A percentile compares a stretch with the other conserved stretches of the same genome.
Conservation (phyloP, 2,888 invertebrate genomes). For the Platycnemis pennipes region DNA sequence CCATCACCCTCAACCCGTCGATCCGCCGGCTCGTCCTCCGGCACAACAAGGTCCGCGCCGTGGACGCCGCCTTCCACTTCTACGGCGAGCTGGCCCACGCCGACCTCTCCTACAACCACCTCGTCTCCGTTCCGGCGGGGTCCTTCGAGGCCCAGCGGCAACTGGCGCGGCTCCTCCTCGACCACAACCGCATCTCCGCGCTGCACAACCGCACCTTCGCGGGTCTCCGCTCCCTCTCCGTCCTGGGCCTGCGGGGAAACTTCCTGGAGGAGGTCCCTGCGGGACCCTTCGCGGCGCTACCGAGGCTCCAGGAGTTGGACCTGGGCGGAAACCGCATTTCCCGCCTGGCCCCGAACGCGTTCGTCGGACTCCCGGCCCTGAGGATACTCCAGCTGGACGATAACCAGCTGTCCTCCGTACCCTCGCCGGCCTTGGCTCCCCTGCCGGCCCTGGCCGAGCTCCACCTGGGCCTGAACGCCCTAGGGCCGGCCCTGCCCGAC, state of each 20-base stretch:
- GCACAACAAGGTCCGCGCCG: conserved; percentile 91
- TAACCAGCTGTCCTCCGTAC: conserved; percentile 89
- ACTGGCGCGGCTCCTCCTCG: conserved; percentile 90
- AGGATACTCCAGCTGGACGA: conserved; percentile 91
- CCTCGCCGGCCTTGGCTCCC: conserved; percentile 86
- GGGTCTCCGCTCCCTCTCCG: conserved; percentile 88
- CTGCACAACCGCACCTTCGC: conserved; percentile 90
- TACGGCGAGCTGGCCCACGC: conserved; percentile 92
- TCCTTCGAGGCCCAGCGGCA: conserved; percentile 91
- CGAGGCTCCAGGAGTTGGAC: conserved; percentile 89
- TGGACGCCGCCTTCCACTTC: conserved; percentile 92
- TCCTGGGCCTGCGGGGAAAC: conserved; percentile 90
- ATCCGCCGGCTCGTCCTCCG: conserved; percentile 91
- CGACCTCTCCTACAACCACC: conserved; percentile 91
- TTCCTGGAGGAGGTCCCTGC: conserved; percentile 89
- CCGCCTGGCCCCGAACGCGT: conserved; percentile 88
- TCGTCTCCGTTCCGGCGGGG: conserved; percentile 89
- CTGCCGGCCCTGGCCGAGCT: conserved; percentile 90
- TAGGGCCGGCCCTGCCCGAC: conserved; percentile 85
- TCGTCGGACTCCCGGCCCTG: conserved; percentile 88
- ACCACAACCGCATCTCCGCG: conserved; percentile 91
- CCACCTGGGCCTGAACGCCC: conserved; percentile 91
- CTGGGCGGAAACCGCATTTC: conserved; percentile 92
- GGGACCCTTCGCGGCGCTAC: conserved; percentile 87
- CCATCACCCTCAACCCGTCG: conserved; percentile 94